Evolutionary conservation across 2,888 invertebrate genomes (phyloP).

Genomic region (Eurytoma adleriae): DNA sequence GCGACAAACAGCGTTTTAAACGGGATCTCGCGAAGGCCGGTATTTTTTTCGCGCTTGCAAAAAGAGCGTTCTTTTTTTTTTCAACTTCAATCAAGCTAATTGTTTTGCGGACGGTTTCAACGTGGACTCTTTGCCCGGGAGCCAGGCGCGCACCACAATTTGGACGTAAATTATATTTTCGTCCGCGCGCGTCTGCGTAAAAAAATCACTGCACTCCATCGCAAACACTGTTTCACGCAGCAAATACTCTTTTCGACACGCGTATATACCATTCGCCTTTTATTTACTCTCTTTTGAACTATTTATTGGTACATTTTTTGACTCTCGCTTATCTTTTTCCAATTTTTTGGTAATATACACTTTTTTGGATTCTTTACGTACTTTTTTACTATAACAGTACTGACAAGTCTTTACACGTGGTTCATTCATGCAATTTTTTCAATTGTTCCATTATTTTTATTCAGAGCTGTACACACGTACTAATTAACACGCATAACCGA

Average conservation of each 20-base stretch:
- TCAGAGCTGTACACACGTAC: constrained; percentile 23
- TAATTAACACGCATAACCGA: constrained; percentile 41
- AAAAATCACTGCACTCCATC: constrained; percentile 21
- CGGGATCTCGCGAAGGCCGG: too few relatives aligned
- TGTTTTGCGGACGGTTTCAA: not conserved
- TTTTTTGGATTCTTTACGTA: not conserved
- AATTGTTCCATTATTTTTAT: not conserved
- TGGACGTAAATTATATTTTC: constrained; percentile 3
- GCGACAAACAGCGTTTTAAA: not conserved
- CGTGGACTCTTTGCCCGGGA: not conserved
- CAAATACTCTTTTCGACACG: constrained; percentile 14
- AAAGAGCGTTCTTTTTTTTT: too few relatives aligned
- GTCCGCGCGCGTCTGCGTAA: not conserved
- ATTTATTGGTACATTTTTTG: constrained; percentile 3
- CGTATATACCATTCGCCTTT: not conserved
- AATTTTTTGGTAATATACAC: not conserved
- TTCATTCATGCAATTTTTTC: constrained; percentile 15
- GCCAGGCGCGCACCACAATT: not conserved
- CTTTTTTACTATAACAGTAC: not conserved
- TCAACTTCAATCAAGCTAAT: not conserved
- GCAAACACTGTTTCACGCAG: constrained; percentile 39
- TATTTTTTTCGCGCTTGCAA: too few relatives aligned
- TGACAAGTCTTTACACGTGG: not conserved
- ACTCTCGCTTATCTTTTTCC: constrained; percentile 12
- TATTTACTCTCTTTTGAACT: not conserved